phyloP scores from a whole-genome alignment of 2,113 vertebrate genomes.

The Naja naja region DNA sequence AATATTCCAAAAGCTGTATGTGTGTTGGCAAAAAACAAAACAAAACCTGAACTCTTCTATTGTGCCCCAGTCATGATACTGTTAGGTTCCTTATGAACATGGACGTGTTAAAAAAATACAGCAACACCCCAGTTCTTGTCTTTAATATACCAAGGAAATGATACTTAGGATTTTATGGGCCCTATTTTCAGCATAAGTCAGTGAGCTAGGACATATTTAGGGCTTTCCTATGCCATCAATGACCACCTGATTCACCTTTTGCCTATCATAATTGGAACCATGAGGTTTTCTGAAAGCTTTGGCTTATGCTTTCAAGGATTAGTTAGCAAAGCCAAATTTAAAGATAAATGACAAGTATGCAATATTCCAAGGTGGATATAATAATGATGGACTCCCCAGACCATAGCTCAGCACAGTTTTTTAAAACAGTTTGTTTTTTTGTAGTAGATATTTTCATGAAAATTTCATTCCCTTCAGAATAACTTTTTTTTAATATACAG shows the following conservation, averaged over 20 bases:
- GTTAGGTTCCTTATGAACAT: background rate
- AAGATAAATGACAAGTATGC: no score
- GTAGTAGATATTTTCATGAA: background rate
- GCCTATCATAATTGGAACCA: background rate
- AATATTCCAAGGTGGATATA: background rate
- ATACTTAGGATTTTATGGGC: background rate
- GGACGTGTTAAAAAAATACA: background rate
- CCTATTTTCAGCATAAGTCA: background rate
- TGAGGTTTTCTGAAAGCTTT: background rate
- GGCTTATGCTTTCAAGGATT: background rate
- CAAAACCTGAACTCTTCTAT: background rate
- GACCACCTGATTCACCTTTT: background rate
- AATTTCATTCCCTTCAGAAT: background rate
- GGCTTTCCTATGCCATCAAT: background rate
- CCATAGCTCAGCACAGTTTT: background rate
- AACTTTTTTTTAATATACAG: background rate
- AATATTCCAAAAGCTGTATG: background rate
- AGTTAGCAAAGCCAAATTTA: background rate
- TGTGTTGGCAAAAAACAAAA: background rate
- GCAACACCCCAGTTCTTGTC: background rate
- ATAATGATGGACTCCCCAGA: background rate
- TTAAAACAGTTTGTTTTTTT: background rate
- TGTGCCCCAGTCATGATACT: background rate
- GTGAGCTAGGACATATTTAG: background rate
- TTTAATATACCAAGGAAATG: background rate